phyloP scores from a whole-genome alignment of 2,113 vertebrate genomes.

The Crocuta crocuta region DNA sequence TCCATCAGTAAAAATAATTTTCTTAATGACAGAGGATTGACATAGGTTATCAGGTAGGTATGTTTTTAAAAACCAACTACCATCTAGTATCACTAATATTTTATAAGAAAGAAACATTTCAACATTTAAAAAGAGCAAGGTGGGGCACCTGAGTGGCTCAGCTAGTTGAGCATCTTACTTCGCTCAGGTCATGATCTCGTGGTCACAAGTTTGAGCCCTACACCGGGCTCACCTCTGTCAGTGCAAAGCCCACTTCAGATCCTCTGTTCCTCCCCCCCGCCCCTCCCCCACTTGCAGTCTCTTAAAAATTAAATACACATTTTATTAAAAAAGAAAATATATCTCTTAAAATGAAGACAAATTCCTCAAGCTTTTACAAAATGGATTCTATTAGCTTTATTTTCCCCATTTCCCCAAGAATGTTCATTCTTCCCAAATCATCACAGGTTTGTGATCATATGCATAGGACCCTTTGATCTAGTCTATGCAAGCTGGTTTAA shows the following conservation, averaged over 20 bases:
- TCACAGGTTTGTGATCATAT: neutral
- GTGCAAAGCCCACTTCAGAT: too few relatives aligned
- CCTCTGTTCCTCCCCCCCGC: too few relatives aligned
- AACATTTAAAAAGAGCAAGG: neutral
- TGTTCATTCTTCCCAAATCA: neutral
- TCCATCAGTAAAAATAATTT: neutral
- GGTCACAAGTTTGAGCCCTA: too few relatives aligned
- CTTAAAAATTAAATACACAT: too few relatives aligned
- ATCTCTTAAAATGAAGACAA: neutral
- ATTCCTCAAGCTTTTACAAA: neutral
- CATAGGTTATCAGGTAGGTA: neutral
- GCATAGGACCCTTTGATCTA: neutral
- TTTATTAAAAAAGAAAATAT: neutral
- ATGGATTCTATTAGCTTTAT: neutral
- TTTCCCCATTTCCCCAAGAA: neutral
- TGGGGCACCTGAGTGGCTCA: too few relatives aligned
- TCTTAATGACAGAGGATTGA: neutral
- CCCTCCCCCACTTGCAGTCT: too few relatives aligned
- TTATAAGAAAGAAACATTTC: neutral
- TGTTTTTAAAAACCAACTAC: slow-evolving; percentile 9
- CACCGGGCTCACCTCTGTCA: too few relatives aligned
- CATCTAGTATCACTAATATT: neutral
- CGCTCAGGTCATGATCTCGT: too few relatives aligned
- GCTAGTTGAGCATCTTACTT: too few relatives aligned
- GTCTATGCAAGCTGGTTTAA: neutral